Evolutionary conservation across 2,797 vertebrate genomes (phyloP).

Genomic region (Miichthys miiuy): DNA sequence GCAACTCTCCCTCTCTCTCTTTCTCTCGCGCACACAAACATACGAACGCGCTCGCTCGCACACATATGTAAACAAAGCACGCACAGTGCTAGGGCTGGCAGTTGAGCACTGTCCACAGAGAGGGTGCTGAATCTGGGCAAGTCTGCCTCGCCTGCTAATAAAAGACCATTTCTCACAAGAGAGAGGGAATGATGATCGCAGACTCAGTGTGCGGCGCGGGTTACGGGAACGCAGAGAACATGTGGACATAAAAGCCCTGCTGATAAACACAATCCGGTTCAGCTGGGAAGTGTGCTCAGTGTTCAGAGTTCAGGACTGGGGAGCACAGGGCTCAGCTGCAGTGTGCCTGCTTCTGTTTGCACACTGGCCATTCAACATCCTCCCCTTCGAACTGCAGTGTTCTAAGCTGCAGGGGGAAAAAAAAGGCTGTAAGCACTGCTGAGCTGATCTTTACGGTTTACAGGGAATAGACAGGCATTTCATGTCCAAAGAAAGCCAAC

Average conservation of each 20-base stretch:
- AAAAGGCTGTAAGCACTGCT: slow-evolving; percentile 71
- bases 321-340: slow-evolving; percentile 74
- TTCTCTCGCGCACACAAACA: slow-evolving; percentile 19
- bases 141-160: slow-evolving; percentile 76
- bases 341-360: slow-evolving; percentile 77
- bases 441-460: slow-evolving; percentile 77
- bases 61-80: slow-evolving; percentile 63
- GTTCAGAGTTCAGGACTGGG: slow-evolving; percentile 75
- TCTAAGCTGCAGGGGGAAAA: slow-evolving; percentile 69
- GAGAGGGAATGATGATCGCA: slow-evolving; percentile 72
- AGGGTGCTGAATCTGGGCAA: slow-evolving; percentile 77
- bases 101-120: slow-evolving; percentile 75
- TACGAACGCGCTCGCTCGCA: slow-evolving; percentile 7
- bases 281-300: slow-evolving; percentile 77
- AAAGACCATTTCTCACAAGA: slow-evolving; percentile 79
- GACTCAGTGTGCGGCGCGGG: slow-evolving; percentile 63
- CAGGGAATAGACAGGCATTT: slow-evolving; percentile 73
- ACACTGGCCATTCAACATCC: slow-evolving; percentile 78
- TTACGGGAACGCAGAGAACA: slow-evolving; percentile 73
- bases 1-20: slow-evolving; percentile 42
- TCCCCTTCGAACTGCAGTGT: slow-evolving; percentile 69
- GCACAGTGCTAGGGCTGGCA: slow-evolving; percentile 60
- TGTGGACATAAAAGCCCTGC: slow-evolving; percentile 81
- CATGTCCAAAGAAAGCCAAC: slow-evolving; percentile 71
- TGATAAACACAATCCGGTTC: slow-evolving; percentile 81